Evolutionary conservation across 2,113 vertebrate genomes (phyloP).

Genomic region (Cathartes aura): DNA sequence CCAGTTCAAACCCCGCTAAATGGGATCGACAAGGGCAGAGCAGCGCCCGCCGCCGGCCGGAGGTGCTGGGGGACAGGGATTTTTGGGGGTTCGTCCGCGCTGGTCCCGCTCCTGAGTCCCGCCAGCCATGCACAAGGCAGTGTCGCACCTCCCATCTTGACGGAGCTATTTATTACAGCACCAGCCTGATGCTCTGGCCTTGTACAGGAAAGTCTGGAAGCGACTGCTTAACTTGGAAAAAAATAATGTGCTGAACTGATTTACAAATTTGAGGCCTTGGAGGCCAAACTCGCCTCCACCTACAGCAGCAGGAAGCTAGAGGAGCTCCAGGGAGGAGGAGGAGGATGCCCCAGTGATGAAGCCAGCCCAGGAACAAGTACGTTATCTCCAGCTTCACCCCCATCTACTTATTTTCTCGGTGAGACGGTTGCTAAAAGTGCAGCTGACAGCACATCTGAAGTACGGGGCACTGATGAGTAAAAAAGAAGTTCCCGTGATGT

Average conservation of each 20-base stretch:
- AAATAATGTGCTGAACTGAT: not conserved
- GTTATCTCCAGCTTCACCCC: not conserved
- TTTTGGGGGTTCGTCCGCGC: not conserved
- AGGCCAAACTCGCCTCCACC: not conserved
- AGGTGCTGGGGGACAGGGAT: not conserved
- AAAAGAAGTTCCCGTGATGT: not conserved
- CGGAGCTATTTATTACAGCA: rapidly evolving
- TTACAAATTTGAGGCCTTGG: not conserved
- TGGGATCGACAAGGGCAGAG: not conserved
- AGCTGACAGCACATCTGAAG: not conserved
- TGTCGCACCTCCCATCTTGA: rapidly evolving
- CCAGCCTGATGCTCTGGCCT: not conserved
- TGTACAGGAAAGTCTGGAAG: not conserved
- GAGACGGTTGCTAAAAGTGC: not conserved
- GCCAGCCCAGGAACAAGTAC: rapidly evolving
- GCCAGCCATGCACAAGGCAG: not conserved
- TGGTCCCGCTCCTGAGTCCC: not conserved
- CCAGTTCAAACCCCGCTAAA: not conserved
- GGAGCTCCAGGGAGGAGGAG: not conserved
- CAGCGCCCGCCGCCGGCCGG: rapidly evolving
- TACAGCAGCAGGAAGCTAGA: not conserved
- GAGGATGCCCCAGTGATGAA: not conserved
- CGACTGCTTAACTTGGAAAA: not conserved
- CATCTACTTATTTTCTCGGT: rapidly evolving
- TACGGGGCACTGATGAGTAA: rapidly evolving